phyloP scores from a whole-genome alignment of 1,140 invertebrate genomes.

The Metaphire vulgaris region DNA sequence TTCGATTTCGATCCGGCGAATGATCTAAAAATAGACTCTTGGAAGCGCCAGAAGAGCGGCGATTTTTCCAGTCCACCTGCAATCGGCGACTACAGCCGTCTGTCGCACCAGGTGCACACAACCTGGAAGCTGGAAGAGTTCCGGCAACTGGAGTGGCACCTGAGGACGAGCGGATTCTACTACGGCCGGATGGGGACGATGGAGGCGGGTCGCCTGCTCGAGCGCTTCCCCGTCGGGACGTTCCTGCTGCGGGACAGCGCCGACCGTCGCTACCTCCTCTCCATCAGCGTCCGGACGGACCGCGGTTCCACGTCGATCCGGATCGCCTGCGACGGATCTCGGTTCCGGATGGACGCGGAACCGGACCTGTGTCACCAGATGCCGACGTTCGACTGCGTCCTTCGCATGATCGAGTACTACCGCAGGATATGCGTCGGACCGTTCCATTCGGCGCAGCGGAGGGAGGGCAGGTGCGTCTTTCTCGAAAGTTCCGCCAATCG shows the following conservation, averaged over 20 bases:
- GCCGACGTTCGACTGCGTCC: slow-evolving; percentile 68
- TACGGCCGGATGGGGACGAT: background rate
- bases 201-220: slow-evolving; percentile 7
- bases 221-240: slow-evolving; percentile 53
- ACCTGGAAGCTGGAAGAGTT: too few relatives aligned
- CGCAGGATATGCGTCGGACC: slow-evolving; percentile 38
- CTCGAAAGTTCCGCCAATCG: slow-evolving; percentile 66
- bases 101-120: too few relatives aligned
- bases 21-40: too few relatives aligned
- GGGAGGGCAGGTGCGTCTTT: slow-evolving; percentile 59
- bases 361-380: slow-evolving; percentile 54
- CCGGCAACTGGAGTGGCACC: too few relatives aligned
- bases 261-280: slow-evolving; percentile 69
- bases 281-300: slow-evolving; percentile 73
- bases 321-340: slow-evolving; percentile 63
- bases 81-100: too few relatives aligned
- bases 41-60: too few relatives aligned
- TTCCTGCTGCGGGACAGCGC: slow-evolving; percentile 70
- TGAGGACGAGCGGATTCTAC: slow-evolving; percentile 9
- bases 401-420: slow-evolving; percentile 71
- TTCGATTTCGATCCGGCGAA: too few relatives aligned
- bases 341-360: slow-evolving; percentile 71
- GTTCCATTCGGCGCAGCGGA: slow-evolving; percentile 9
- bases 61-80: too few relatives aligned
- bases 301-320: slow-evolving; percentile 74